Evolutionary conservation across 92 coral and sea anemone species (phyloP).

Genomic region (Heliopora coerulea): DNA sequence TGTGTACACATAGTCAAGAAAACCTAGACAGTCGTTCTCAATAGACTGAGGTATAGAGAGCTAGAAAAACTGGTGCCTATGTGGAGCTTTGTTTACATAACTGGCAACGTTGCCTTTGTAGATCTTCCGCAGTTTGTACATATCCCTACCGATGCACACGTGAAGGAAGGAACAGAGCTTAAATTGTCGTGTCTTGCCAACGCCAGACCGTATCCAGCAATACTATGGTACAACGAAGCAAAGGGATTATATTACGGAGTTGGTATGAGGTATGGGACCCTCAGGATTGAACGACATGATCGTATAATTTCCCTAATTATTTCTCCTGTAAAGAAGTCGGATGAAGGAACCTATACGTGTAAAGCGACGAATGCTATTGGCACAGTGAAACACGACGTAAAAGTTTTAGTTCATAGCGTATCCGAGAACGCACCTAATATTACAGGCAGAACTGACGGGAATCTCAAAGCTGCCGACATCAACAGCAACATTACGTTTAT

Average conservation of each 20-base stretch:
- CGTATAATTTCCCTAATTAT: conserved; percentile 11
- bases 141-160: conserved; percentile 1
- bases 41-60: no score
- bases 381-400: background rate
- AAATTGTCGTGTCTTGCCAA: conserved; percentile 33
- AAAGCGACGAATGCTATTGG: conserved; percentile 22
- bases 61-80: no score
- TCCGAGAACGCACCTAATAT: conserved; percentile 68
- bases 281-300: conserved; percentile 12
- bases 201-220: conserved; percentile 1
- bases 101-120: no score
- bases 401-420: conserved; percentile 18
- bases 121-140: conserved; percentile 14
- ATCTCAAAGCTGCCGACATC: conserved; percentile 59
- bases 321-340: conserved; percentile 3
- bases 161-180: conserved; percentile 10
- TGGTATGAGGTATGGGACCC: background rate
- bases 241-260: background rate
- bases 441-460: conserved; percentile 47
- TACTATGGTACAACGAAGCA: conserved; percentile 1
- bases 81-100: no score
- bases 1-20: no score
- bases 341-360: conserved; percentile 35
- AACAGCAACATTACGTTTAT: conserved; percentile 49
- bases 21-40: no score